Conservation (phyloP, 2,113 vertebrate species). For the Prietella phreatophila region DNA sequence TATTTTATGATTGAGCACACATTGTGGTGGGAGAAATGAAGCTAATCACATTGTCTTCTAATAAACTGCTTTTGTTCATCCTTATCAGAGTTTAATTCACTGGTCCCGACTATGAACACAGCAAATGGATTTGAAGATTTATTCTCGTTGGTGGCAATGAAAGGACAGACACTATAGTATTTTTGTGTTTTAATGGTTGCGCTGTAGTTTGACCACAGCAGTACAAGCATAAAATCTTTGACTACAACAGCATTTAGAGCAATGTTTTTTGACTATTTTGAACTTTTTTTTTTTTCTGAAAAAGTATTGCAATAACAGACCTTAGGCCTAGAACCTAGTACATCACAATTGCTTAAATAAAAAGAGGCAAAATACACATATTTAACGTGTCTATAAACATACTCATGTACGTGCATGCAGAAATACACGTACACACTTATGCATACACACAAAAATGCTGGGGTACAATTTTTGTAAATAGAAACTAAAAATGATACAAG, state of each 20-base stretch:
- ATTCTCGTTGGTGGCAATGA: neutral
- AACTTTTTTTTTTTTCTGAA: slow-evolving; percentile 80
- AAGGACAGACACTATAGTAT: slow-evolving; percentile 41
- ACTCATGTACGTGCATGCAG: slow-evolving; percentile 29
- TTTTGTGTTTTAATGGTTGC: slow-evolving; percentile 83
- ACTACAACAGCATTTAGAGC: slow-evolving; percentile 94
- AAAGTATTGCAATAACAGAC: slow-evolving; percentile 94
- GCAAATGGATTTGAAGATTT: neutral
- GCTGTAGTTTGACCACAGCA: slow-evolving; percentile 89
- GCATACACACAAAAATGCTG: slow-evolving; percentile 29
- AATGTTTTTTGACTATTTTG: slow-evolving; percentile 77
- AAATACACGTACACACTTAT: slow-evolving; percentile 39
- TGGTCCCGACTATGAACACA: neutral
- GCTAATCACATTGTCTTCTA: neutral
- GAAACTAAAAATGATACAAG: slow-evolving; percentile 34
- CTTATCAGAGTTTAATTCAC: neutral
- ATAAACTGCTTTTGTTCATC: neutral
- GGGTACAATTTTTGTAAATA: slow-evolving; percentile 14
- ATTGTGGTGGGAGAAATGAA: neutral
- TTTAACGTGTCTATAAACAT: slow-evolving; percentile 71
- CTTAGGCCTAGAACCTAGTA: slow-evolving; percentile 87
- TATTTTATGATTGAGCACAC: neutral
- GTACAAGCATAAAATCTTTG: slow-evolving; percentile 92
- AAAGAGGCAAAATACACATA: slow-evolving; percentile 74
- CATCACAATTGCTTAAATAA: slow-evolving; percentile 88